Conservation (phyloP, 2,113 vertebrate species). For the Motacilla alba region DNA sequence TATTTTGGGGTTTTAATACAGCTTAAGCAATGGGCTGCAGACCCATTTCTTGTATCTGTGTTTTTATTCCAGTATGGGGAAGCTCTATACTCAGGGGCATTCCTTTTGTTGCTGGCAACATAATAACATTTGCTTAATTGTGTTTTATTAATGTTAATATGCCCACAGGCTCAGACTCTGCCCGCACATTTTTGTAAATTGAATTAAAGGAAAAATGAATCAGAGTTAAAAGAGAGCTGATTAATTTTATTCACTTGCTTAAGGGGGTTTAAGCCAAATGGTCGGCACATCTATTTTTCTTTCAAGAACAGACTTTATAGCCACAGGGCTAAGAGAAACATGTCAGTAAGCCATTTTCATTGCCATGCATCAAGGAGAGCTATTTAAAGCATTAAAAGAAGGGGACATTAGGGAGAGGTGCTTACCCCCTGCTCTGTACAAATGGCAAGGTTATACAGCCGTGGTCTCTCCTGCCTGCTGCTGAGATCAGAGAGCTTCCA, state of each 20-base stretch:
- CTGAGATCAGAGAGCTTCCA: background rate
- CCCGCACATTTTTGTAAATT: constrained; percentile 24
- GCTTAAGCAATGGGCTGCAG: background rate
- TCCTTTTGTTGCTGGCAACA: constrained; percentile 48
- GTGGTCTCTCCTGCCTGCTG: background rate
- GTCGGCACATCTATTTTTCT: constrained; percentile 34
- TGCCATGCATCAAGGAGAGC: constrained; percentile 1
- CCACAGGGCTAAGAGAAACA: constrained; percentile 16
- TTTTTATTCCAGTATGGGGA: background rate
- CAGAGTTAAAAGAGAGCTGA: constrained; percentile 56
- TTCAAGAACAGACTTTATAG: constrained; percentile 1
- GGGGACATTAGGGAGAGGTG: background rate
- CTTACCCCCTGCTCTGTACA: background rate
- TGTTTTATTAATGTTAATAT: constrained; percentile 63
- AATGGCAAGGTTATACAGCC: background rate
- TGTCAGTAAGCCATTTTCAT: constrained; percentile 34
- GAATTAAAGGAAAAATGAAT: constrained; percentile 55
- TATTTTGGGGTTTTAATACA: background rate
- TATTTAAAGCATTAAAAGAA: constrained; percentile 28
- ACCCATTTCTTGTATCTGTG: background rate
- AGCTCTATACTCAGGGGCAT: constrained; percentile 25
- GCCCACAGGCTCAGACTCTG: constrained; percentile 37
- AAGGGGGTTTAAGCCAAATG: constrained; percentile 46
- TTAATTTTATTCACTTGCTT: constrained; percentile 57
- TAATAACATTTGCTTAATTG: constrained; percentile 60